Percentiles rank a stretch among this genome's conserved stretches.
phyloP scores from a whole-genome alignment of 2,113 vertebrate species.

The Labeo catla region DNA sequence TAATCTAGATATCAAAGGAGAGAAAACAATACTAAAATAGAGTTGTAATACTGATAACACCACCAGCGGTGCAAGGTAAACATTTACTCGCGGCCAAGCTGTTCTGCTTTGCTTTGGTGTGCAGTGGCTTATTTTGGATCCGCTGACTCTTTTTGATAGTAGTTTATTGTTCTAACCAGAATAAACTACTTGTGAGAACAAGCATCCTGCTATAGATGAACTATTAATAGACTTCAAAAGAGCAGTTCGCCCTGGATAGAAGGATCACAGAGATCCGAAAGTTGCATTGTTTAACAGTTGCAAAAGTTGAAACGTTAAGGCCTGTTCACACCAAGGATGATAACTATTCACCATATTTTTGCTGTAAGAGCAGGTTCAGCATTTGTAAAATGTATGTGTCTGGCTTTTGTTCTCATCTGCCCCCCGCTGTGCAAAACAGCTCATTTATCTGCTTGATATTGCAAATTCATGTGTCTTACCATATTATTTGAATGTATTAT shows the following conservation, averaged over 20 bases:
- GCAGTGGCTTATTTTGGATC: conserved; percentile 30
- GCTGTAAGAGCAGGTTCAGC: too few species aligned
- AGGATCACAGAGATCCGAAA: conserved; percentile 1
- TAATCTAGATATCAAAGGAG: conserved; percentile 8
- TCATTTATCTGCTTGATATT: too few species aligned
- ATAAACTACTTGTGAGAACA: conserved; percentile 35
- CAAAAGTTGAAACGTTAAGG: background rate
- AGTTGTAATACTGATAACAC: conserved; percentile 45
- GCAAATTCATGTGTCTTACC: too few species aligned
- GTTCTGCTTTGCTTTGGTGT: conserved; percentile 37
- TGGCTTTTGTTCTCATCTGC: too few species aligned
- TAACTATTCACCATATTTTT: too few species aligned
- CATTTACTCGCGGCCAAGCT: background rate
- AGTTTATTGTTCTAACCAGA: conserved; percentile 43
- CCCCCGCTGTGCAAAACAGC: too few species aligned
- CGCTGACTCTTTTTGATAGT: background rate
- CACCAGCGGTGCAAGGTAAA: conserved; percentile 39
- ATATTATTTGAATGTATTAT: too few species aligned
- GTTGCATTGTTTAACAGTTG: conserved; percentile 19
- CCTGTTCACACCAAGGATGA: too few species aligned
- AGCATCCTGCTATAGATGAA: background rate
- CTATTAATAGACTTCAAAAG: conserved; percentile 28
- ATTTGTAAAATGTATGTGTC: too few species aligned
- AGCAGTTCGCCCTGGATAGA: background rate
- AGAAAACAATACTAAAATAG: background rate